Evolutionary conservation across 2,797 vertebrate genomes (phyloP).

Genomic region (Hemibagrus guttatus): DNA sequence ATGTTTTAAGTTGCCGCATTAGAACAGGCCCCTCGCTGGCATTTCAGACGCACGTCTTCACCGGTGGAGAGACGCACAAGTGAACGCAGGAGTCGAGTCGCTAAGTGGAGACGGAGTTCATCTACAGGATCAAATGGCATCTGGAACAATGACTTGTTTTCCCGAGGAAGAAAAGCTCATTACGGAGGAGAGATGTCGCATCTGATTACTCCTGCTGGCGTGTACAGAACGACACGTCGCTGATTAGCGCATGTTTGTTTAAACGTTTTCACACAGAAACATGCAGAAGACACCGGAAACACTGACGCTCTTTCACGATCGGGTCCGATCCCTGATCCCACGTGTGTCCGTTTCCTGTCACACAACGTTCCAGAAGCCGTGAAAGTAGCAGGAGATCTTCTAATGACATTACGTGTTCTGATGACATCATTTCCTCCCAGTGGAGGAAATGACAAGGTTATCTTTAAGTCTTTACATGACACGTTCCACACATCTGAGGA

Average conservation of each 20-base stretch:
- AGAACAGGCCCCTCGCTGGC: background rate
- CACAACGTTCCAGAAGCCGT: background rate
- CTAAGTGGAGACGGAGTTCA: background rate
- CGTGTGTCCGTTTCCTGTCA: background rate
- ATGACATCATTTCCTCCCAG: background rate
- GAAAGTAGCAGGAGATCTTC: background rate
- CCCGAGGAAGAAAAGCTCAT: background rate
- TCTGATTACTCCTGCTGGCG: background rate
- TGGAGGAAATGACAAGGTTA: background rate
- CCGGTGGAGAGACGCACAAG: background rate
- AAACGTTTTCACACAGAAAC: background rate
- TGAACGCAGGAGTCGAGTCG: background rate
- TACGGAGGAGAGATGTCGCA: background rate
- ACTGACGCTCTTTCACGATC: background rate
- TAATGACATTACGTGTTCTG: background rate
- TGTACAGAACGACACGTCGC: background rate
- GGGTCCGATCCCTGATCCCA: background rate
- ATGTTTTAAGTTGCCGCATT: background rate
- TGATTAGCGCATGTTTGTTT: background rate
- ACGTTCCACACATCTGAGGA: background rate
- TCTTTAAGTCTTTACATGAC: background rate
- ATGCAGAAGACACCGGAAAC: background rate
- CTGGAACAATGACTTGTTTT: conserved; percentile 5
- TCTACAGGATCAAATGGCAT: background rate
- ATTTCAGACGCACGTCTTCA: background rate